Percentiles rank a stretch among this genome's conserved stretches.
Conservation (phyloP, 2,113 vertebrate genomes). For the Rhinoderma darwinii region DNA sequence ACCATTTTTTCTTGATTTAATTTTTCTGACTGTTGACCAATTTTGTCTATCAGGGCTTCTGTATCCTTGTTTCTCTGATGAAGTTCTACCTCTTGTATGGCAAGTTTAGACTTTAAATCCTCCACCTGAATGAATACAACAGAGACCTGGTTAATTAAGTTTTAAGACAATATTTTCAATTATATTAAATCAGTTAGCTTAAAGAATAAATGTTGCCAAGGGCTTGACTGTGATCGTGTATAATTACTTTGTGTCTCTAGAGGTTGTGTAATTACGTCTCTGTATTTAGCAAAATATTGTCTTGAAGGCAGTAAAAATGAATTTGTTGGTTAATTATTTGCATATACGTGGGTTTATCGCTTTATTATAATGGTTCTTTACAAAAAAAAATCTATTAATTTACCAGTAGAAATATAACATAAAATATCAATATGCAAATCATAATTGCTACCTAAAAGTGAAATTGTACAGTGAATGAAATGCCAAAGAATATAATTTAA, state of each 20-base stretch:
- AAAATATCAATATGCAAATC: constrained; percentile 4
- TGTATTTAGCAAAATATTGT: constrained; percentile 84
- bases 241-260: constrained; percentile 84
- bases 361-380: neutral
- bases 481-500: neutral
- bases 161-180: constrained; percentile 82
- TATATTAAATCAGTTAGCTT: constrained; percentile 80
- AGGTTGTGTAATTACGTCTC: constrained; percentile 80
- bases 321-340: constrained; percentile 77
- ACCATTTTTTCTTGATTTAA: constrained; percentile 71
- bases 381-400: constrained; percentile 4
- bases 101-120: constrained; percentile 85
- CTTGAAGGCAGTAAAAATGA: constrained; percentile 73
- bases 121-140: constrained; percentile 82
- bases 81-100: constrained; percentile 83
- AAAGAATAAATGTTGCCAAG: constrained; percentile 78
- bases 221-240: constrained; percentile 80
- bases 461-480: neutral
- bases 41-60: constrained; percentile 74
- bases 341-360: constrained; percentile 70
- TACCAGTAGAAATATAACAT: neutral
- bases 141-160: constrained; percentile 82
- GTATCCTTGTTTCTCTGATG: constrained; percentile 82
- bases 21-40: constrained; percentile 74
- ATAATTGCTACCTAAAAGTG: constrained; percentile 8